phyloP scores from a whole-genome alignment of 2,888 invertebrate species.

The Drosophila putrida region DNA sequence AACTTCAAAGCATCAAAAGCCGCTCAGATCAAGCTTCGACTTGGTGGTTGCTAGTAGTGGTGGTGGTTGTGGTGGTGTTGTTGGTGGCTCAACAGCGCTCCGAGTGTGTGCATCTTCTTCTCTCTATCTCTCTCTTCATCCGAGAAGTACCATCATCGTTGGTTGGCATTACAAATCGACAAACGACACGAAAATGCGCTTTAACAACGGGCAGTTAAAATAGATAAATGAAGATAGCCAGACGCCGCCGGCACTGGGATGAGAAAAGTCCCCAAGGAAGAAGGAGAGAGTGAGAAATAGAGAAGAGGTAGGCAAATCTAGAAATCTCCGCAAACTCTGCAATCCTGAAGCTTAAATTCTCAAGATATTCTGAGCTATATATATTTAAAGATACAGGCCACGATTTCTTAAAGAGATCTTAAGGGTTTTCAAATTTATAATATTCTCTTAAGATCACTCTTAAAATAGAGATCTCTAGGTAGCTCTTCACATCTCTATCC shows the following conservation, averaged over 20 bases:
- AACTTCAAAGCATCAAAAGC: slow-evolving; percentile 66
- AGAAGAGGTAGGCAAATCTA: background rate
- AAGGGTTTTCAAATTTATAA: background rate
- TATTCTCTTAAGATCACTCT: background rate
- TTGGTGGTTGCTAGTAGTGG: slow-evolving; percentile 16
- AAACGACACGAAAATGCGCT: slow-evolving; percentile 84
- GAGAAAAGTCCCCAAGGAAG: slow-evolving; percentile 25
- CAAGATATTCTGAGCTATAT: too few relatives aligned
- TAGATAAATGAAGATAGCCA: slow-evolving; percentile 80
- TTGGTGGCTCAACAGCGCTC: slow-evolving; percentile 16
- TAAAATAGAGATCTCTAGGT: too few relatives aligned
- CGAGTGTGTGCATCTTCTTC: slow-evolving; percentile 48
- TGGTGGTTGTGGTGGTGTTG: slow-evolving; percentile 13
- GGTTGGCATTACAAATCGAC: slow-evolving; percentile 80
- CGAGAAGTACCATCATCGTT: slow-evolving; percentile 63
- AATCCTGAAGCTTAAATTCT: slow-evolving; percentile 5
- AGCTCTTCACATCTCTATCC: too few relatives aligned
- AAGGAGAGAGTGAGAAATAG: background rate
- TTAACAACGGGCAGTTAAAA: slow-evolving; percentile 83
- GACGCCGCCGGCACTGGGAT: slow-evolving; percentile 63
- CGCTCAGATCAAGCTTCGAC: slow-evolving; percentile 21
- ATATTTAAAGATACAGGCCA: too few relatives aligned
- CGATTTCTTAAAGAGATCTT: background rate
- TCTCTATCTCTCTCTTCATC: slow-evolving; percentile 24
- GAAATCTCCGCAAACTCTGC: background rate